Evolutionary conservation across 2,113 vertebrate species (phyloP).

Genomic region (Strix uralensis): DNA sequence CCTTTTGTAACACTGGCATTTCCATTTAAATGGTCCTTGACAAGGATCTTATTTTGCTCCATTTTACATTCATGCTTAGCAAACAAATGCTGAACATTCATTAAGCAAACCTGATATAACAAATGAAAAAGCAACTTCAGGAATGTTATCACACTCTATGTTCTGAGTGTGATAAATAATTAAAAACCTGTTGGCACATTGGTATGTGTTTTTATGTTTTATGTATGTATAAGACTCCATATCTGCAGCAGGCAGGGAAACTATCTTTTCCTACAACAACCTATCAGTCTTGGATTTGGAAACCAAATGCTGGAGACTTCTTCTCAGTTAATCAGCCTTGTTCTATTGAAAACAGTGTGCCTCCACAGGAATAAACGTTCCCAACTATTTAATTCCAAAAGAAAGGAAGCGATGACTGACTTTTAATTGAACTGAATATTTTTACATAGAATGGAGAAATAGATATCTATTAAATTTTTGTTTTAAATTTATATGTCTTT

Average conservation of each 20-base stretch:
- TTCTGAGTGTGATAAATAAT: slow-evolving; percentile 63
- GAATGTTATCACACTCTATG: slow-evolving; percentile 35
- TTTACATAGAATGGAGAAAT: neutral
- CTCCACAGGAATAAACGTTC: neutral
- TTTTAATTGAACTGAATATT: slow-evolving; percentile 2
- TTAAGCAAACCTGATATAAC: slow-evolving; percentile 9
- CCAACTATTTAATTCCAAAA: neutral
- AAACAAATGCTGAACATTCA: slow-evolving; percentile 41
- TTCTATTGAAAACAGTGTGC: neutral
- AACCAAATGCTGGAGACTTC: neutral
- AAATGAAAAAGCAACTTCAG: neutral
- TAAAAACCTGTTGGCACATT: slow-evolving; percentile 54
- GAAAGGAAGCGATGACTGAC: neutral
- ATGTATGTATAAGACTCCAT: slow-evolving; percentile 28
- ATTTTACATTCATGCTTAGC: slow-evolving; percentile 43
- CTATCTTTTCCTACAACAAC: neutral
- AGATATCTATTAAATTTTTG: neutral
- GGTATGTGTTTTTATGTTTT: slow-evolving; percentile 54
- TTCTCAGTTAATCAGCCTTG: neutral
- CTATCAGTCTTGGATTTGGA: neutral
- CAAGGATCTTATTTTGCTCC: slow-evolving; percentile 31
- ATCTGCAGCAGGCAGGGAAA: slow-evolving; percentile 23
- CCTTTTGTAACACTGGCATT: slow-evolving; percentile 3
- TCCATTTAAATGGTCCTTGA: slow-evolving; percentile 51
- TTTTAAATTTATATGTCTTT: neutral